Conservation (phyloP, 2,888 invertebrate species). For the Candidula unifasciata region DNA sequence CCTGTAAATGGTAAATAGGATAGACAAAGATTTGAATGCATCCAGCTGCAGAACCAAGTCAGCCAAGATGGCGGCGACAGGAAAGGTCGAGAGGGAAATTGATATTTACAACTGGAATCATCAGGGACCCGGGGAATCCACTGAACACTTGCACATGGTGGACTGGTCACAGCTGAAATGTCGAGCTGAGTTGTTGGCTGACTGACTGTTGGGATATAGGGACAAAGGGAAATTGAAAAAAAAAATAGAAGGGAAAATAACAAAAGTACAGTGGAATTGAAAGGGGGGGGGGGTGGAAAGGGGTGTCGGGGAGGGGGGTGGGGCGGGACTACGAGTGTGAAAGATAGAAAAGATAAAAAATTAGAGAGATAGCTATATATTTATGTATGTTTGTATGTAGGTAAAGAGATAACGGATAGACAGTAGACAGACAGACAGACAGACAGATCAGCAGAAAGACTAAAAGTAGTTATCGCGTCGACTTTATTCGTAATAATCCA, state of each 20-base stretch:
- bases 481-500: too few relatives aligned
- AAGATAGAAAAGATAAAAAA: too few relatives aligned
- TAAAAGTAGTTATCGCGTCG: too few relatives aligned
- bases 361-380: too few relatives aligned
- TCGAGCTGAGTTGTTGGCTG: neutral
- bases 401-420: too few relatives aligned
- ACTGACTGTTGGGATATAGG: neutral
- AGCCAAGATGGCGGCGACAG: neutral
- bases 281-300: neutral
- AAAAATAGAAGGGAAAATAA: neutral
- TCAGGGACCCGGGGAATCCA: conserved; percentile 20
- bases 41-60: neutral
- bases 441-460: too few relatives aligned
- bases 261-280: neutral
- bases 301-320: neutral
- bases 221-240: neutral
- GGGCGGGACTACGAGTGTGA: too few relatives aligned
- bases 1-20: neutral
- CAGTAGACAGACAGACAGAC: too few relatives aligned
- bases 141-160: conserved; percentile 20
- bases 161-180: neutral
- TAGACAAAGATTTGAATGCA: conserved; percentile 9
- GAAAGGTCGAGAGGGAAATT: conserved; percentile 42
- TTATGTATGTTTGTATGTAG: too few relatives aligned
- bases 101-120: neutral